A percentile compares a stretch with the other conserved stretches of the same genome.
These are phyloP conservation scores for Cyclophora punctaria DNA, from an alignment of 2,888 invertebrate genomes.

Conservation along the genomic window DNA sequence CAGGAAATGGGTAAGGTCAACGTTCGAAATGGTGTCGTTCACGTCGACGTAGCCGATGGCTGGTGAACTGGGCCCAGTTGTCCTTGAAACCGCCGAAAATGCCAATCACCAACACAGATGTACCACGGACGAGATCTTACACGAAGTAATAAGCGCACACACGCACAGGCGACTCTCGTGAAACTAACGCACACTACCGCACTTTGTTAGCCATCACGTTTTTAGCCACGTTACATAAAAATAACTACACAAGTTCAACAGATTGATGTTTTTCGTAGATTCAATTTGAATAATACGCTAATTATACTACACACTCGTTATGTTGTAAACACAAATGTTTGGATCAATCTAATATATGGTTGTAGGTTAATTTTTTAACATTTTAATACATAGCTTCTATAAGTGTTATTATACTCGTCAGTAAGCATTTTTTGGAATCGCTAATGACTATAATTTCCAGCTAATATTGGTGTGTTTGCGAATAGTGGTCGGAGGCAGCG, in stretches of 20 bases:
- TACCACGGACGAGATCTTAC: slow-evolving; percentile 24
- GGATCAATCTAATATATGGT: no score
- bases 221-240: no score
- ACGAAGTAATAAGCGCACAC: slow-evolving; percentile 35
- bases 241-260: no score
- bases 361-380: no score
- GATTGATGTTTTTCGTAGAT: no score
- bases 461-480: slow-evolving; percentile 35
- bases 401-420: no score
- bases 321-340: no score
- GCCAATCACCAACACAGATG: slow-evolving; percentile 49
- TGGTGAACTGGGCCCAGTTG: slow-evolving; percentile 65
- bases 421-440: no score
- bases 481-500: slow-evolving; percentile 25
- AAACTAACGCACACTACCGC: slow-evolving; percentile 37
- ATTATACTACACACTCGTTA: no score
- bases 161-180: slow-evolving; percentile 27
- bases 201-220: no score
- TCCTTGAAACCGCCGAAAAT: slow-evolving; percentile 66
- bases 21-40: slow-evolving; percentile 68
- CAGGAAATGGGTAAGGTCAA: slow-evolving; percentile 67
- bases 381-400: no score
- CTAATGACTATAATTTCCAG: slow-evolving; percentile 30
- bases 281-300: no score
- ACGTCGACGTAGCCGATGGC: slow-evolving; percentile 52